Evolutionary conservation across 2,113 vertebrate genomes (phyloP).

Genomic region (Ictalurus punctatus): DNA sequence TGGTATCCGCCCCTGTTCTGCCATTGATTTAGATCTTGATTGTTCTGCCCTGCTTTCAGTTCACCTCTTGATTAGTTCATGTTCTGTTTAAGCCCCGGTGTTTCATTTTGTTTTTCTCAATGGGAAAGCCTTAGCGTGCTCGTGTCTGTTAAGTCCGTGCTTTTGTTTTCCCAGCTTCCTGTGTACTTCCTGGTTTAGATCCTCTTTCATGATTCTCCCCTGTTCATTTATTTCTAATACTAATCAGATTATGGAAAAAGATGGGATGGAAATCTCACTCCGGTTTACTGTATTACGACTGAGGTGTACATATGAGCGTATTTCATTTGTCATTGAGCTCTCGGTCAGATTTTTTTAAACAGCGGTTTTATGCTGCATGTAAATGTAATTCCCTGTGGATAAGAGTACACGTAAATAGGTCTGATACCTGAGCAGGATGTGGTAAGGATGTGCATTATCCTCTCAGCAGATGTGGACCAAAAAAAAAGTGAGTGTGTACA

Average conservation of each 20-base stretch:
- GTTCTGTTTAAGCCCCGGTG: background rate
- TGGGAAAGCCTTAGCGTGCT: background rate
- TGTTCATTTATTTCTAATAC: background rate
- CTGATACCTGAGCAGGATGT: conserved; percentile 16
- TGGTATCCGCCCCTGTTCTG: background rate
- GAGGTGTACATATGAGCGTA: no score
- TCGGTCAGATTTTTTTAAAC: no score
- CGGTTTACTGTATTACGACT: no score
- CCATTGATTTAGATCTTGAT: background rate
- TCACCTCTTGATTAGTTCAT: background rate
- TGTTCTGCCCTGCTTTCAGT: background rate
- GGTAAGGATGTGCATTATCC: conserved; percentile 23
- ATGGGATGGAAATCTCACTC: no score
- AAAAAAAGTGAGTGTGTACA: conserved; percentile 32
- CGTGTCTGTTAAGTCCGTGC: background rate
- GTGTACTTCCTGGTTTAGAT: background rate
- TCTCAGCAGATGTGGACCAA: conserved; percentile 47
- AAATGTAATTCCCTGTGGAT: background rate
- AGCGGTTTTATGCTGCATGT: background rate
- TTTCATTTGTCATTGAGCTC: no score
- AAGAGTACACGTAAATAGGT: background rate
- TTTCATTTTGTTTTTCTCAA: background rate
- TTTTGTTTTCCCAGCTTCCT: background rate
- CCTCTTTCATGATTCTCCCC: background rate
- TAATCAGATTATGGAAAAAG: no score